A percentile compares a stretch with the other conserved stretches of the same genome.
Evolutionary conservation across 1,140 invertebrate species (phyloP).

Genomic region (Batillaria attramentaria): DNA sequence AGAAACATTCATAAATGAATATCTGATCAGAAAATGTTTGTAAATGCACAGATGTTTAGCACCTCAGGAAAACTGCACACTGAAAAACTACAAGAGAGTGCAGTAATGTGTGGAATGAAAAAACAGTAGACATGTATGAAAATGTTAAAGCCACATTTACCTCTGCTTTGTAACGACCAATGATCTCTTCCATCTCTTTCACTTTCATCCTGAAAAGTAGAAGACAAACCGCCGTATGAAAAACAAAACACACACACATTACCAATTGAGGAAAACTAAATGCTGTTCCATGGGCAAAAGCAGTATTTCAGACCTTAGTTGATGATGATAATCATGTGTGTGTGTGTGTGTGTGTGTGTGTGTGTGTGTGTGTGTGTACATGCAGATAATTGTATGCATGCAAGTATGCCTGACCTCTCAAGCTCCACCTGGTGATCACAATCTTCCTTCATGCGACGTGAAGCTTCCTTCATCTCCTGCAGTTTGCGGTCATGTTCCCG

Average conservation of each 20-base stretch:
- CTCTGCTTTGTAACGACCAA: constrained; percentile 66
- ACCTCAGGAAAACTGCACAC: no score
- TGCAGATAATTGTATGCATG: neutral
- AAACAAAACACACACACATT: no score
- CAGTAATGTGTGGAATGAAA: no score
- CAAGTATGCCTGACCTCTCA: constrained; percentile 64
- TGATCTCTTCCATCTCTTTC: constrained; percentile 63
- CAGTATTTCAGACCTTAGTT: neutral
- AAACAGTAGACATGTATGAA: no score
- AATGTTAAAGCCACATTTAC: no score
- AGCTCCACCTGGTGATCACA: constrained; percentile 70
- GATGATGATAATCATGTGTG: neutral
- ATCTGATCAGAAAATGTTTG: no score
- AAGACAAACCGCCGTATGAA: no score
- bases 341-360: neutral
- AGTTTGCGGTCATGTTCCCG: constrained; percentile 70
- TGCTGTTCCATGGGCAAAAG: neutral
- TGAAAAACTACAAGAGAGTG: no score
- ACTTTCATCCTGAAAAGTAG: constrained; percentile 59
- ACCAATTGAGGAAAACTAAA: constrained; percentile 27
- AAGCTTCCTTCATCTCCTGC: constrained; percentile 71
- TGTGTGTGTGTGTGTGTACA: neutral
- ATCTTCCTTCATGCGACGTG: constrained; percentile 69
- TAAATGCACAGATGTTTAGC: no score
- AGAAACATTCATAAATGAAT: no score